phyloP scores from a whole-genome alignment of 2,113 vertebrate genomes.

The Machaerirhynchus nigripectus region DNA sequence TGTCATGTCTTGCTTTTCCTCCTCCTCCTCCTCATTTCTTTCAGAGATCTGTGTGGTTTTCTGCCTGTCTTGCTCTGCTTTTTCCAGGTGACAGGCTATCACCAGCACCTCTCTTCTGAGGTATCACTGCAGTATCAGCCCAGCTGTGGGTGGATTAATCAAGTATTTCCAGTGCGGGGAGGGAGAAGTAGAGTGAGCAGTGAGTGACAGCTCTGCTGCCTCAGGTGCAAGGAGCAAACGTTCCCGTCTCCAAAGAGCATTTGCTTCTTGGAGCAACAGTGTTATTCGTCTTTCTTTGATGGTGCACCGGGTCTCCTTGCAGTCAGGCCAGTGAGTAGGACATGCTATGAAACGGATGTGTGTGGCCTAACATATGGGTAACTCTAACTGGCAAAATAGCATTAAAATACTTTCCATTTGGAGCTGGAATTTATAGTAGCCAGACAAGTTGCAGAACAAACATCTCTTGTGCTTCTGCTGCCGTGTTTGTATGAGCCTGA shows the following conservation, averaged over 20 bases:
- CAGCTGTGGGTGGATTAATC: not conserved
- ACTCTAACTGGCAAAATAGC: conserved; percentile 28
- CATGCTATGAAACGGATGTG: conserved; percentile 4
- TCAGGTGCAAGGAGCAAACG: fast-evolving
- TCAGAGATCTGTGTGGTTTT: not conserved
- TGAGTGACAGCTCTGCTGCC: not conserved
- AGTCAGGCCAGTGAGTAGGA: not conserved
- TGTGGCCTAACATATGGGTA: conserved; percentile 50
- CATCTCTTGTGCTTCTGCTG: conserved; percentile 49
- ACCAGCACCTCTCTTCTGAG: not conserved
- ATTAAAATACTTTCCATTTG: conserved; percentile 63
- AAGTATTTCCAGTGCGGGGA: not conserved
- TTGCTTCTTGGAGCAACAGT: not conserved
- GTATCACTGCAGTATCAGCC: not conserved
- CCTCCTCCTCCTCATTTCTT: not conserved
- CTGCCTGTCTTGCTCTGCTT: not conserved
- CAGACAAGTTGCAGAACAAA: conserved; percentile 45
- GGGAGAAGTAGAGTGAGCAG: not conserved
- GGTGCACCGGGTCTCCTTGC: not conserved
- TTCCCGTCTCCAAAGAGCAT: not conserved
- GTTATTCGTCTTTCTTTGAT: not conserved
- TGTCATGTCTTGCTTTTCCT: not conserved
- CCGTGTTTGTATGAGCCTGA: conserved; percentile 52
- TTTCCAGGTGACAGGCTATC: not conserved
- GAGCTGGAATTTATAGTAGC: conserved; percentile 63